These are phyloP conservation scores for Drosophila anomelani DNA, from an alignment of 2,888 invertebrate genomes.

Conservation along the genomic window DNA sequence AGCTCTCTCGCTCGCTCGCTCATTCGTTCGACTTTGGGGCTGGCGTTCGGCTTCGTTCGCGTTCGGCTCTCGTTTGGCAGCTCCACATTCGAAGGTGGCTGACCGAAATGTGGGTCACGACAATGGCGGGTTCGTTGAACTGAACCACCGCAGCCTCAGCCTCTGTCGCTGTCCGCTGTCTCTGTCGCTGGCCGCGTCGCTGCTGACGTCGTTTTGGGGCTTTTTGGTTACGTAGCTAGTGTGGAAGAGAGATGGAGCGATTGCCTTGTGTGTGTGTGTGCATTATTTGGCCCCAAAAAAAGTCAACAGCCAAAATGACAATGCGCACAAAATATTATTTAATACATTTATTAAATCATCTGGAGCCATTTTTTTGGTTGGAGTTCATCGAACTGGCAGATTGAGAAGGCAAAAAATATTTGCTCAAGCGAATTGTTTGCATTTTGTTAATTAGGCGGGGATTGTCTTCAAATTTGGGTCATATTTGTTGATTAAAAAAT, in stretches of 20 bases:
- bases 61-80: slow-evolving; percentile 61
- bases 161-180: slow-evolving; percentile 63
- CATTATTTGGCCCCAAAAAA: slow-evolving; percentile 70
- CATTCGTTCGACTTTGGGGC: slow-evolving; percentile 22
- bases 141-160: slow-evolving; percentile 76
- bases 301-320: slow-evolving; percentile 20
- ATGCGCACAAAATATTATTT: slow-evolving; percentile 64
- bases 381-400: slow-evolving; percentile 33
- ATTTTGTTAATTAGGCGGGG: slow-evolving; percentile 45
- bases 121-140: slow-evolving; percentile 85
- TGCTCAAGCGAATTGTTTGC: slow-evolving; percentile 22
- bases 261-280: slow-evolving; percentile 39
- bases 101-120: slow-evolving; percentile 85
- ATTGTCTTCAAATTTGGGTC: slow-evolving; percentile 36
- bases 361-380: background rate
- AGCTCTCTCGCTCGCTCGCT: slow-evolving; percentile 6
- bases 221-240: slow-evolving; percentile 76
- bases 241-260: slow-evolving; percentile 39
- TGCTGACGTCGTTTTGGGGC: slow-evolving; percentile 57
- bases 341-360: slow-evolving; percentile 69
- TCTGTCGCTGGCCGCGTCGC: slow-evolving; percentile 16
- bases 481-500: slow-evolving; percentile 20
- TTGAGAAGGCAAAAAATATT: slow-evolving; percentile 30
- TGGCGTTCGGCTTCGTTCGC: slow-evolving; percentile 2
- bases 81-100: slow-evolving; percentile 85